Evolutionary conservation across 2,888 invertebrate species (phyloP), one percentile per base, ranked within the genome.

Genomic region (Vesta saturnalis): DNA sequence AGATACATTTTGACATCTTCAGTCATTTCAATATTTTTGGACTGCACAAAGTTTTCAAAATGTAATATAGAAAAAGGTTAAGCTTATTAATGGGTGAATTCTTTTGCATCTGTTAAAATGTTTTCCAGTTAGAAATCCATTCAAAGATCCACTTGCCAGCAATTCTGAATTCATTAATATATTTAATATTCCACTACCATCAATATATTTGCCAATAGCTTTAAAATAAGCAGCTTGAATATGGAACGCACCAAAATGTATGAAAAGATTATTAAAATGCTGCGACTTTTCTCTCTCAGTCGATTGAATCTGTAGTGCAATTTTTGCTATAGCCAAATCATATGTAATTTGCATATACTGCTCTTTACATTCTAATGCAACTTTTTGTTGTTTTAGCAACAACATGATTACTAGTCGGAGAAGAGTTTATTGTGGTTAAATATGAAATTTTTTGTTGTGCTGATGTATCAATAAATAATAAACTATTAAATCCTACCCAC

Each of bases 401-500:
- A 0, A 77, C 77, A 15, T 74, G 59, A 30, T 1, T 46, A 64
- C 76, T 69, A 10, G 79, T 80, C 8, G 80, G 78, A 15, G 80
- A 79, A 22, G 22, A 10, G 72, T 80, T 77, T 2, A 79, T 79
- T 8, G 78, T 70, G 4, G 79, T 76, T 1, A 79, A 43, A 67
- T 80, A 79, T 0, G 74, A 69, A 55, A 79, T 64, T 69, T 70
- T 73, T 71, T 80, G 78, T 43, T 67, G 66, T 5, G 49, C 6
- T 30, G 66, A 67, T 21, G 64, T 57, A 58, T 80, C 77, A 8
- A 64, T 39, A 16, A 57, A 12, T 18, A 78, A 69, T 35, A 21
- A 30, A 58, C 72, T 71, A 69, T 80, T 78, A 47, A 73, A 81
- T n/a, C 80, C 79, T 14, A 77, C 76, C 80, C 80, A 81, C 76